These are phyloP conservation scores for Nomada fucata DNA, from an alignment of 2,888 invertebrate genomes.

Conservation along the genomic window DNA sequence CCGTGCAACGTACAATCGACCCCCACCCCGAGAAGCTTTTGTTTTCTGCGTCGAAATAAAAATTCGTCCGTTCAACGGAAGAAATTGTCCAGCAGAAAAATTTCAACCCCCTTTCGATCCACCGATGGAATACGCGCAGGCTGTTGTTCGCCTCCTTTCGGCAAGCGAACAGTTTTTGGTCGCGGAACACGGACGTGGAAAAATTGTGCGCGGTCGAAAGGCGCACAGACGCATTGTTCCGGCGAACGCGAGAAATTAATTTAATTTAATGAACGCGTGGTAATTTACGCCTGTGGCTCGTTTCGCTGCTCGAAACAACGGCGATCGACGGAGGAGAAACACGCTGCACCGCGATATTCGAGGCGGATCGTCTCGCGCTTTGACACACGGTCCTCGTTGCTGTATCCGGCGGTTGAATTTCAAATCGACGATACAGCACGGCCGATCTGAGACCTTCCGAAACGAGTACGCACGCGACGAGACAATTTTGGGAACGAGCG, in stretches of 20 bases:
- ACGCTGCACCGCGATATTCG: slow-evolving; percentile 7
- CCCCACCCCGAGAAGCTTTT: too few species aligned
- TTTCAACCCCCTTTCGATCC: background rate
- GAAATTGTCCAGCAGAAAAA: background rate
- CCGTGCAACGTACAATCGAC: background rate
- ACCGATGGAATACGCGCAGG: background rate
- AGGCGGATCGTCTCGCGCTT: slow-evolving; percentile 3
- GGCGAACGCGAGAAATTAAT: slow-evolving; percentile 52
- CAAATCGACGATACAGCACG: slow-evolving; percentile 54
- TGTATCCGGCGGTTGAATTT: slow-evolving; percentile 49
- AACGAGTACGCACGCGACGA: background rate
- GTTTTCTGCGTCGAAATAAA: background rate
- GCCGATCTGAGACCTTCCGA: slow-evolving; percentile 9
- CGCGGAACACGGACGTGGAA: background rate
- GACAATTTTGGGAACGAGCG: background rate
- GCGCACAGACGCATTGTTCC: background rate
- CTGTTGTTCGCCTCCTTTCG: too few species aligned
- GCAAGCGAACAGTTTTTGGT: too few species aligned
- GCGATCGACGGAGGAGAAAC: slow-evolving; percentile 27
- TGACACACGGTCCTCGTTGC: slow-evolving; percentile 9
- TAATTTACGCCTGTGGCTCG: slow-evolving; percentile 43
- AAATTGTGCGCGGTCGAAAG: background rate
- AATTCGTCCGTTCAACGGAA: too few species aligned
- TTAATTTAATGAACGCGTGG: slow-evolving; percentile 59
- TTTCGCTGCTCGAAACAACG: slow-evolving; percentile 39